phyloP scores from a whole-genome alignment of 2,888 invertebrate genomes.

The Catotricha subobsoleta region DNA sequence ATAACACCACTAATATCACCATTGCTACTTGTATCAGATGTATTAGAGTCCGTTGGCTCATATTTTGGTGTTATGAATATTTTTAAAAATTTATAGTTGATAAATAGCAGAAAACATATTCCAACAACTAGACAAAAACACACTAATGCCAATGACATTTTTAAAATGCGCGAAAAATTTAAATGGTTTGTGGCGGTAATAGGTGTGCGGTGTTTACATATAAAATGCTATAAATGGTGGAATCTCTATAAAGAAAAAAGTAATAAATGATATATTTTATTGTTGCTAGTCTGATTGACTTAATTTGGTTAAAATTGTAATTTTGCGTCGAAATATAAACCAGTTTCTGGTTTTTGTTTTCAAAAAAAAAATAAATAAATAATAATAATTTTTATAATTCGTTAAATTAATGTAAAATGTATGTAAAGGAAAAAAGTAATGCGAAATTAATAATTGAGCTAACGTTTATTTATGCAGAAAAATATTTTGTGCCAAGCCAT shows the following conservation, averaged over 20 bases:
- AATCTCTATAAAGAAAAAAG: background rate
- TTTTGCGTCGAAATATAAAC: no score
- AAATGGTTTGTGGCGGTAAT: background rate
- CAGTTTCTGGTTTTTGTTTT: no score
- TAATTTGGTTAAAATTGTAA: no score
- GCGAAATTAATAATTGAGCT: no score
- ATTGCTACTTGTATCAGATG: background rate
- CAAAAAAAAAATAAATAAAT: no score
- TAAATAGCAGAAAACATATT: background rate
- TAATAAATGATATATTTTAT: no score
- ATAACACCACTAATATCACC: background rate
- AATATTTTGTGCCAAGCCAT: no score
- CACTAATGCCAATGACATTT: constrained; percentile 38
- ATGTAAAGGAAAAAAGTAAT: no score
- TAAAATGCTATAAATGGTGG: background rate
- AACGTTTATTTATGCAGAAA: no score
- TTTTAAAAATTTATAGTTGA: constrained; percentile 6
- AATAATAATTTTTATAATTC: no score
- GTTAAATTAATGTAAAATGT: no score
- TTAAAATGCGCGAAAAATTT: background rate
- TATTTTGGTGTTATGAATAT: background rate
- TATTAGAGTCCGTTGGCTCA: background rate
- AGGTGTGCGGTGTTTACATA: background rate
- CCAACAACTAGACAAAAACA: background rate
- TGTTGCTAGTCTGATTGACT: no score